Conservation (phyloP, 1,140 invertebrate species). For the Hylaeus anthracinus region DNA sequence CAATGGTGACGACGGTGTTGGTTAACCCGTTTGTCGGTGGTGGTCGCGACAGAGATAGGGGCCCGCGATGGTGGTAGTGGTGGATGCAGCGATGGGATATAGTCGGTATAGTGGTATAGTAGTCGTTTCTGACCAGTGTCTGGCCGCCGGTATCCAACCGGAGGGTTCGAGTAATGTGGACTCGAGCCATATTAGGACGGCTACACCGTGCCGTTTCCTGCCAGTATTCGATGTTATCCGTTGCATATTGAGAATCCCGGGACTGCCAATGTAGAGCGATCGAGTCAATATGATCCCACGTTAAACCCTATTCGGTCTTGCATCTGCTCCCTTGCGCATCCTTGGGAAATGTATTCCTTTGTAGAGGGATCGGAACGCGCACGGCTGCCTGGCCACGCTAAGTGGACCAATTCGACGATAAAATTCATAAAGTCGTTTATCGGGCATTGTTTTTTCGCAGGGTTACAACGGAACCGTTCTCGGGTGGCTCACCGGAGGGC, state of each 20-base stretch:
- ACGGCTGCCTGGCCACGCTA: background rate
- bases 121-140: constrained; percentile 50
- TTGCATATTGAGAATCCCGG: constrained; percentile 63
- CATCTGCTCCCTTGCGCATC: constrained; percentile 2
- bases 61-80: constrained; percentile 4
- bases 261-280: constrained; percentile 64
- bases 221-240: constrained; percentile 61
- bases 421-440: constrained; percentile 42
- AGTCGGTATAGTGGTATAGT: constrained; percentile 35
- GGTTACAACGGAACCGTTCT: constrained; percentile 13
- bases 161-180: constrained; percentile 70
- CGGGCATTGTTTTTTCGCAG: constrained; percentile 23
- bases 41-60: background rate
- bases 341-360: constrained; percentile 39
- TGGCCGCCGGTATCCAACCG: constrained; percentile 54
- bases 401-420: constrained; percentile 22
- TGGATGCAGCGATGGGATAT: constrained; percentile 29
- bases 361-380: background rate
- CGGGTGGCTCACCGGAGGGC: background rate
- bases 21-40: background rate
- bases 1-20: constrained; percentile 19
- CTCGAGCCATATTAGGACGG: constrained; percentile 72
- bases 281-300: constrained; percentile 61
- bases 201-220: constrained; percentile 62
- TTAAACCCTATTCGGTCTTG: constrained; percentile 62